Evolutionary conservation across 2,113 vertebrate genomes (phyloP).

Genomic region (Pimephales promelas): DNA sequence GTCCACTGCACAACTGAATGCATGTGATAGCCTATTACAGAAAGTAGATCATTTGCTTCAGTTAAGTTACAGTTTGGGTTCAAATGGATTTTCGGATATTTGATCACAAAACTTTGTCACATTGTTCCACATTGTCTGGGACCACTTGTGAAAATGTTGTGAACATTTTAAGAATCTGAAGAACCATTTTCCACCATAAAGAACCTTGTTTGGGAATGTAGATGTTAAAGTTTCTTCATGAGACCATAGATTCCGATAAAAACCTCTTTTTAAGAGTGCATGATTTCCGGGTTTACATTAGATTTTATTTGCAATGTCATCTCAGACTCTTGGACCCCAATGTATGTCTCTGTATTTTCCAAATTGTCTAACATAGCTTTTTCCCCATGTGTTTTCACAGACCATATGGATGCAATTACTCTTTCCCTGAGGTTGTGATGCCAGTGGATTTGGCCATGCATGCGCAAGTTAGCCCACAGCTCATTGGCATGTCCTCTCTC

Average conservation of each 20-base stretch:
- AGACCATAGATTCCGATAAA: no score
- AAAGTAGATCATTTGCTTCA: not conserved
- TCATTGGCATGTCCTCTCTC: constrained; percentile 7
- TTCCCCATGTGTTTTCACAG: constrained; percentile 57
- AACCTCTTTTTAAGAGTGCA: no score
- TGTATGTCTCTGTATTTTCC: not conserved
- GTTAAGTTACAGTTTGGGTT: not conserved
- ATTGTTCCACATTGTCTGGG: not conserved
- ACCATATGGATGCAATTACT: not conserved
- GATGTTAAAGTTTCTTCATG: no score
- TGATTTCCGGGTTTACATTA: not conserved
- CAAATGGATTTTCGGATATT: not conserved
- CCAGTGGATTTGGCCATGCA: constrained; percentile 69
- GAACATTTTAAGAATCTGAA: no score
- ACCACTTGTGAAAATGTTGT: not conserved
- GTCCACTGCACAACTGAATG: not conserved
- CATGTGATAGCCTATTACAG: not conserved
- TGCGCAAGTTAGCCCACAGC: constrained; percentile 43
- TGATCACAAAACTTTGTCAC: not conserved
- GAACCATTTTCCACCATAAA: no score
- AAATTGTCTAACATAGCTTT: not conserved
- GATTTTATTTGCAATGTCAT: not conserved
- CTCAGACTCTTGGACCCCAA: not conserved
- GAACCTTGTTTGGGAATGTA: no score
- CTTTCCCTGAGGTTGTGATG: constrained; percentile 48